Base-by-base conservation (phyloP, 2,113 vertebrate species). In the Megalops atlanticus region DNA sequence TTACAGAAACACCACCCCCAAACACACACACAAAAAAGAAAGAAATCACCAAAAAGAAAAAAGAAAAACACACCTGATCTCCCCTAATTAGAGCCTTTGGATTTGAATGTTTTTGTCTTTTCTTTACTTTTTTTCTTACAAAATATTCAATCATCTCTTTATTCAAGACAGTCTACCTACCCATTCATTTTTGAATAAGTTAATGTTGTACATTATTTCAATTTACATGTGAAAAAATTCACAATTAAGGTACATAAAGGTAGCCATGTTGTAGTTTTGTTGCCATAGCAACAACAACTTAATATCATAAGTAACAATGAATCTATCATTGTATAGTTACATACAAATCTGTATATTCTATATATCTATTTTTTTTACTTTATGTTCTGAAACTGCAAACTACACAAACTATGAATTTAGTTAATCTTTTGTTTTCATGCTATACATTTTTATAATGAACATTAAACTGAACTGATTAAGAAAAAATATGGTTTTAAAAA, bases 191-290 rank as follows among this genome's bases (percentile, higher is more conserved):
- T 86, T 89, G 88, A 94, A 94, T 92, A 95, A 94, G 92, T 94
- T 95, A 94, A 93, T 94, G 95, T 95, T 95, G 94, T 95, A 94
- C 94, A 91, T 91, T 89, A 94, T 90, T 90, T 90, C 75, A 95
- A 94, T 95, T 95, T 92, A 96, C 92, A 93, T 93, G 95, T 96
- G 95, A 94, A 96, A 88, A 94, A 94, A 94, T 90, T 95, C 93
- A 95, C 93, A 94, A 95, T 93, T 94, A 95, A 94, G 90, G 94
- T 95, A 93, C 95, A 96, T 95, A 95, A 98, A 98, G 96, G 97
- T 98, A 99, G 97, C 96, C 96, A 98, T 97, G 97, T 98, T 98
- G 97, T 96, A 94, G 94, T 94, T 96, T 95, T 96, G 95, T 97
- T 96, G 96, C 95, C 95, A 96, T 92, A 93, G 95, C 96, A 97